Conservation (phyloP, 2,113 vertebrate species). For the Trematocara marginatum region DNA sequence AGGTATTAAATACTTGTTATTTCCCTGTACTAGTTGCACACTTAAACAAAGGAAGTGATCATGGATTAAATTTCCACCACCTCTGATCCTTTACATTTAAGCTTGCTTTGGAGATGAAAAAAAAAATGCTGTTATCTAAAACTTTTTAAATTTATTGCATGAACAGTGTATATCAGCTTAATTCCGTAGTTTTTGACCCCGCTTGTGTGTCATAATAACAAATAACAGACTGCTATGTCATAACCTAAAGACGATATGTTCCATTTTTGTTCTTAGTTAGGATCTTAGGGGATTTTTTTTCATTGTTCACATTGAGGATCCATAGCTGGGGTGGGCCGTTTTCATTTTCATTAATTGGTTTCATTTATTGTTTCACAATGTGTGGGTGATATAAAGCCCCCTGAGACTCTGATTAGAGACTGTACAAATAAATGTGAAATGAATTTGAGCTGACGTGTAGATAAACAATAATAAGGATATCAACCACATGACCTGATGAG, state of each 20-base stretch:
- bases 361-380: constrained; percentile 19
- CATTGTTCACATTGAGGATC: background rate
- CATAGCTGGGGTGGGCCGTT: background rate
- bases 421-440: constrained; percentile 15
- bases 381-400: constrained; percentile 4
- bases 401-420: constrained; percentile 15
- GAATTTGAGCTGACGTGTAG: background rate
- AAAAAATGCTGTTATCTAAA: background rate
- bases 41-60: constrained; percentile 4
- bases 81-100: background rate
- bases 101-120: background rate
- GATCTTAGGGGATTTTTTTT: background rate
- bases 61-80: background rate
- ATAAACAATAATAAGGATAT: constrained; percentile 25
- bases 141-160: background rate
- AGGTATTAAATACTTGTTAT: background rate
- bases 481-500: background rate
- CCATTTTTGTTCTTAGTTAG: background rate
- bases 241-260: background rate
- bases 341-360: constrained; percentile 25
- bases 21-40: background rate
- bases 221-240: background rate
- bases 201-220: background rate
- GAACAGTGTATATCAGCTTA: background rate
- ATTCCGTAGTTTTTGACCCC: background rate